Evolutionary conservation across 2,797 vertebrate species (phyloP), one percentile per base, ranked within the genome.

Genomic region (Mycteria americana): DNA sequence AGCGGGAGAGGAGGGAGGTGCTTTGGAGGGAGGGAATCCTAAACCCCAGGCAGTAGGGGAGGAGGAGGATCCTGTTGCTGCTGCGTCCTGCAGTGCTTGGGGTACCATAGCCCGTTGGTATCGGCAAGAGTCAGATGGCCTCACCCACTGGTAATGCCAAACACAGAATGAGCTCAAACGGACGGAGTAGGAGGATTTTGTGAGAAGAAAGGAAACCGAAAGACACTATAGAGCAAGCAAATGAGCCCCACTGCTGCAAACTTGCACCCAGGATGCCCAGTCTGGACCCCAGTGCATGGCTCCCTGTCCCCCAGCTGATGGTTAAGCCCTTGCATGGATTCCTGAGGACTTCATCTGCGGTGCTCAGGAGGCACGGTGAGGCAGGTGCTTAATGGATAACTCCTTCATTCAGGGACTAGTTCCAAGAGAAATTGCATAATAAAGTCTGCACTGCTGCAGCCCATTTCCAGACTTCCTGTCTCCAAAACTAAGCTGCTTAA

Each of bases 361-460:
- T 46, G 62, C 28, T 85, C 11, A 24, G 78, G 73, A 84, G 51
- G 45, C 57, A 53, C 1, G 0, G 24, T 31, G 62, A 80, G 60
- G 81, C 87, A 93, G 95, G 95, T 95, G 82, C 87, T 80, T 91
- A 70, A 80, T 77, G 82, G 95, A 54, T 62, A 95, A 91, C 85
- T 92, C 87, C 85, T 91, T 94, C 83, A 68, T 88, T 85, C 65
- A 81, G 87, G 79, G 60, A 85, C 78, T 72, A 80, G 78, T 85
- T 96, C 91, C 92, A 94, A 83, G 45, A 89, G 68, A 85, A 92
- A 91, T 68, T 95, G 91, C 95, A 92, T 95, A 95, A 96, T 93
- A 89, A 94, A 92, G 92, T 41, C 95, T 95, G 92, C 48, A 68
- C 94, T 95, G 87, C 93, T 91, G 94, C 91, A 92, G 85, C 92